Percentiles rank a stretch among this genome's conserved stretches.
phyloP scores from a whole-genome alignment of 2,888 invertebrate species.

The Cheilosia scutellata region DNA sequence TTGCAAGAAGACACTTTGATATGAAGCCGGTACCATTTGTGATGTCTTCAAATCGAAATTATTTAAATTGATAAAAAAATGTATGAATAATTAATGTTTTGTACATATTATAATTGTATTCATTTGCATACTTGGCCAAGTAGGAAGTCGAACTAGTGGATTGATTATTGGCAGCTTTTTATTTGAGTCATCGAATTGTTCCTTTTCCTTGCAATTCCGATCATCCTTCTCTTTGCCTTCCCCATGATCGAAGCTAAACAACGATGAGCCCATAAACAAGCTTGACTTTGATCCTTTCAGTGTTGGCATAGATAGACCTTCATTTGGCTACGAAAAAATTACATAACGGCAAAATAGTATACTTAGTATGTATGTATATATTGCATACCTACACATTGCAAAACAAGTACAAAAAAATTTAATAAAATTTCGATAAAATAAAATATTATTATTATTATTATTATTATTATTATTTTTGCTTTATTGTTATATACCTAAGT shows the following conservation, averaged over 20 bases:
- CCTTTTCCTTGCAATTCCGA: slow-evolving; percentile 72
- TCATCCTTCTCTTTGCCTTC: slow-evolving; percentile 80
- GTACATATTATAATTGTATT: slow-evolving; percentile 52
- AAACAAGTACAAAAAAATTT: too few species aligned
- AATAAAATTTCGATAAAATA: too few species aligned
- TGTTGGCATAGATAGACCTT: slow-evolving; percentile 84
- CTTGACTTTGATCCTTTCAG: slow-evolving; percentile 87
- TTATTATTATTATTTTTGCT: too few species aligned
- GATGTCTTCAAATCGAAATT: slow-evolving; percentile 76
- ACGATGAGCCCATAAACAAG: slow-evolving; percentile 84
- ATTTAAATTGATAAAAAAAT: not conserved
- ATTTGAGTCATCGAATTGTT: slow-evolving; percentile 85
- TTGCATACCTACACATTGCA: too few species aligned
- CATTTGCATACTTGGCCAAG: slow-evolving; percentile 89
- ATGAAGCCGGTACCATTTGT: slow-evolving; percentile 93
- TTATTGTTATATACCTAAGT: too few species aligned
- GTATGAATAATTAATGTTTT: slow-evolving; percentile 79
- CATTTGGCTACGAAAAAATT: slow-evolving; percentile 81
- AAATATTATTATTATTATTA: too few species aligned
- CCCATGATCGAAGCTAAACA: slow-evolving; percentile 82
- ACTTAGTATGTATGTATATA: too few species aligned
- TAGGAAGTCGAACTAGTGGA: slow-evolving; percentile 93
- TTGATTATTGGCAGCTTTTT: slow-evolving; percentile 95
- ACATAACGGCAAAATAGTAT: not conserved
- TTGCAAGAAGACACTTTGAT: slow-evolving; percentile 96